A percentile compares a stretch with the other conserved stretches of the same genome.
These are phyloP conservation scores for Ornithoptera alexandrae DNA, from an alignment of 2,888 invertebrate genomes.

Conservation along the genomic window DNA sequence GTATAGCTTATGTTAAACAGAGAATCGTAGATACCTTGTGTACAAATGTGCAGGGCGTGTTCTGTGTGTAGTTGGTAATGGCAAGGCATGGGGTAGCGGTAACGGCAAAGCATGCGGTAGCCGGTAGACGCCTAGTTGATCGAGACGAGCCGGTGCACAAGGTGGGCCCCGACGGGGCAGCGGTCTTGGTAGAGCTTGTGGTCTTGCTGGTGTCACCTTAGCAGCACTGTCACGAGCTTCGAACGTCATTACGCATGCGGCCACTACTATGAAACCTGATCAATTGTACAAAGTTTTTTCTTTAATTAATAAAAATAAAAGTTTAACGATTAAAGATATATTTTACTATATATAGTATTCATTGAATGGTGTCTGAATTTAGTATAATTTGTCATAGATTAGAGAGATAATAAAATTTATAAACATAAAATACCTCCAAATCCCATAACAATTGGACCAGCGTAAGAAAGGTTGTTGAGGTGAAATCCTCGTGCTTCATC, in stretches of 20 bases:
- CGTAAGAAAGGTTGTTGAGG: constrained; percentile 93
- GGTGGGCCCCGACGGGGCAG: constrained; percentile 69
- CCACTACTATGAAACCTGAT: constrained; percentile 95
- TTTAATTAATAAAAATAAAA: no score
- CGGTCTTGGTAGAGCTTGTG: constrained; percentile 75
- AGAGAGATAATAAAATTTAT: neutral
- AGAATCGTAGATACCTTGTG: constrained; percentile 57
- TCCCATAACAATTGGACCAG: constrained; percentile 99
- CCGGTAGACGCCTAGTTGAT: constrained; percentile 84
- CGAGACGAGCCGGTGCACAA: constrained; percentile 80
- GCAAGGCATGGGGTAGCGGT: constrained; percentile 66
- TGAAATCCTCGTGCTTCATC: constrained; percentile 91
- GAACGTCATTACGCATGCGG: constrained; percentile 99
- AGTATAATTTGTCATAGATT: no score
- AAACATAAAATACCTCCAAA: constrained; percentile 87
- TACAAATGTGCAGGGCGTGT: constrained; percentile 57
- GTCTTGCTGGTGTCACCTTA: constrained; percentile 88
- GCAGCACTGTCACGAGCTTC: constrained; percentile 97
- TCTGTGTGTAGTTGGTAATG: constrained; percentile 68
- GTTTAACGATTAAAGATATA: no score
- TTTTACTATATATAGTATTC: no score
- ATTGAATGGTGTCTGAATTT: no score
- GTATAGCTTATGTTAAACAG: neutral
- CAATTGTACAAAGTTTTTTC: neutral
- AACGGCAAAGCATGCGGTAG: constrained; percentile 77